phyloP scores from a whole-genome alignment of 2,888 invertebrate genomes.

The Synanthedon andrenaeformis region DNA sequence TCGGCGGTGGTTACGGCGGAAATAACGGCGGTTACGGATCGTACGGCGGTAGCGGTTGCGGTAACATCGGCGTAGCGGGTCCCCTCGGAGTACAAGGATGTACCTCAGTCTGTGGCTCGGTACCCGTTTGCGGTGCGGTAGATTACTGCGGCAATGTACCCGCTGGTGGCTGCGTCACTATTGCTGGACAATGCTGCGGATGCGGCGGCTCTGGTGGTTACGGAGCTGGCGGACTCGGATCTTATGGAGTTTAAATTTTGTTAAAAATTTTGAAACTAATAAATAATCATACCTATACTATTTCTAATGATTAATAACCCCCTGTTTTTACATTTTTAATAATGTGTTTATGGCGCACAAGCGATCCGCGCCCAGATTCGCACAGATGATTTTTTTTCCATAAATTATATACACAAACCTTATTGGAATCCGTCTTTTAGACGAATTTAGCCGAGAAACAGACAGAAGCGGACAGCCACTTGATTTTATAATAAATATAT shows the following conservation, averaged over 20 bases:
- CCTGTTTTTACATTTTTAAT: too few relatives aligned
- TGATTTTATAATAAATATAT: too few relatives aligned
- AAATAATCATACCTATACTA: too few relatives aligned
- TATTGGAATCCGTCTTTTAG: too few relatives aligned
- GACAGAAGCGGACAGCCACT: too few relatives aligned
- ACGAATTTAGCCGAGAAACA: too few relatives aligned
- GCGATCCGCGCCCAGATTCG: too few relatives aligned
- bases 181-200: conserved; percentile 17
- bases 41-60: background rate
- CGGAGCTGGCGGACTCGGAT: background rate
- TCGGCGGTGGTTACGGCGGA: background rate
- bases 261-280: too few relatives aligned
- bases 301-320: too few relatives aligned
- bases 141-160: conserved; percentile 19
- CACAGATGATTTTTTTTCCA: too few relatives aligned
- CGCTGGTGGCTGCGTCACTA: conserved; percentile 21
- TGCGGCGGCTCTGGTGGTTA: conserved; percentile 9
- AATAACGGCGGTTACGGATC: background rate
- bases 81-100: conserved; percentile 8
- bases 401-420: too few relatives aligned
- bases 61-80: background rate
- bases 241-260: background rate
- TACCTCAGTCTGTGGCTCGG: conserved; percentile 20
- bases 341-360: too few relatives aligned
- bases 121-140: conserved; percentile 24